Evolutionary conservation across 2,888 invertebrate genomes (phyloP), one percentile per base, ranked within the genome.

Genomic region (Drosophila lacicola): DNA sequence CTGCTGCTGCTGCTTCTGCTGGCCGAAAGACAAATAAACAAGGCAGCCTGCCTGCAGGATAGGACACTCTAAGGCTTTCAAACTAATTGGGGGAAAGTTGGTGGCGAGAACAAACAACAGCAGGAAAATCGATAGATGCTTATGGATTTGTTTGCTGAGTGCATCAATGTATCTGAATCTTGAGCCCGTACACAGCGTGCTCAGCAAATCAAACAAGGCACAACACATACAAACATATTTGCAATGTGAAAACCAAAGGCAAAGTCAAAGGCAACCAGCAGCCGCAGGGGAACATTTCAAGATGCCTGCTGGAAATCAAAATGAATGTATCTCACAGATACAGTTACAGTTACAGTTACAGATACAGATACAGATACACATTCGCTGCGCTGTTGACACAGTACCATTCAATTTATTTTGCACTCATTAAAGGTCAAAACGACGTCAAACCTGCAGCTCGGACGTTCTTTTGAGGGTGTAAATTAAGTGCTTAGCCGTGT

Each of bases 401-500:
- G 57, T 67, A 80, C 51, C 74, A 83, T 85, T 78, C 83, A 83
- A 85, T 85, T 88, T 82, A 82, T 83, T 82, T 78, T 86, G 78
- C 79, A 64, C 88, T 86, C 82, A 85, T 88, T 86, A 80, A 67
- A 67, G 77, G 71, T 74, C 77, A 77, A 61, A 37, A 45, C 55
- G 53, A 34, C 34, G 21, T 42, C 17, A 36, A 25, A 45, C 45
- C 67, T 58, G 56, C 53, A 53, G 37, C 53, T 67, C n/a, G 45
- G 34, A 49, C 53, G 47, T 56, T 49, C 50, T 77, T 78, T 89
- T 82, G 82, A 88, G 90, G 90, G 89, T 88, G 83, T 84, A 63
- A 87, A 82, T 88, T 82, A 89, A 90, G 90, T 89, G 89, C 91
- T 90, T 90, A 87, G 82, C 90, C 89, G 79, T 90, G 87, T 90